Base-by-base conservation (phyloP, 2,113 vertebrate genomes). In the Vidua macroura region DNA sequence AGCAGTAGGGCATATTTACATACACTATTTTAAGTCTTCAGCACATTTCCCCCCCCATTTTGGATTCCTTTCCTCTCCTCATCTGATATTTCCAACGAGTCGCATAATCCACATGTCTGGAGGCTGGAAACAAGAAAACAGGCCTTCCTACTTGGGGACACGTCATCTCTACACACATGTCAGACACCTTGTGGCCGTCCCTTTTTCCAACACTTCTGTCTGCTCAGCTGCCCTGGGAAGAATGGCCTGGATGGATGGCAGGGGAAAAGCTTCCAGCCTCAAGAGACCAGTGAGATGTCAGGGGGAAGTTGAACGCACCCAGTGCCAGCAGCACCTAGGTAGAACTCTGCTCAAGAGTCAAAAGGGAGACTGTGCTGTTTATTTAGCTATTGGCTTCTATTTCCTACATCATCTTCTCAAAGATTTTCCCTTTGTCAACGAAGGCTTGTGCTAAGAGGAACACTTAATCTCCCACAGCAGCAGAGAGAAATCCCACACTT, bases 1-100 rank as follows among this genome's bases (percentile, higher is more conserved):
- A 90, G 94, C 88, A 96, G 58, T 76, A 91, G 85, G 84, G 60
- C 86, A 92, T 97, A 97, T 96, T 97, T 97, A 97, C 95, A 93
- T 95, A 77, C 94, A 97, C 92, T 82, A 39, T 92, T 95, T 96
- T 92, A 93, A 96, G 93, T 88, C 87, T 85, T 93, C 79, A 93
- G 72, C 63, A 83, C n/a, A 51, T 80, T 35, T 15, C 3, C 1
- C 4, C 9, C 13, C 12, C 2, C 7, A 13, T 78, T 92, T 86
- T 88, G 66, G 74, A 83, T 93, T 84, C 59, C 41, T 89, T 93
- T 84, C 66, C 69, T 87, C 56, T 63, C 18, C 56, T 70, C 43
- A 56, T 58, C 67, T 83, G 48, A 28, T 95, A 70, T 88, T 95
- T 92, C 78, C 49, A 93, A 13, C 6, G 4, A 92, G 77, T 83